A percentile compares a stretch with the other conserved stretches of the same genome.
Conservation (phyloP, 35 echinoderm and acorn worm genomes). For the Apostichopus californicus region DNA sequence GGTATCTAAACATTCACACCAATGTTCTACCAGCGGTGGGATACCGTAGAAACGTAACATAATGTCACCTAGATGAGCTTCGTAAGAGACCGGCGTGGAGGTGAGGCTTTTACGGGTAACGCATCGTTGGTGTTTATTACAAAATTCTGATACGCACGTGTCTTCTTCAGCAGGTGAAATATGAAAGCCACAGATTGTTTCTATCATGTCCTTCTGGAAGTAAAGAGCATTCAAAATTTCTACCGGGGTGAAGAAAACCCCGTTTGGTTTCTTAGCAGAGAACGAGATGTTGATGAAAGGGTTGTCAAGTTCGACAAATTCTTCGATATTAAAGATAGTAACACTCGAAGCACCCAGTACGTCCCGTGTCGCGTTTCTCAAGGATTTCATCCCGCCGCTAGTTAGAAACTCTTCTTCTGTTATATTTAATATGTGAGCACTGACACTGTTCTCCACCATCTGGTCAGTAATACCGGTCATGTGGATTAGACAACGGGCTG, state of each 20-base stretch:
- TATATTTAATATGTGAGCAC: constrained; percentile 63
- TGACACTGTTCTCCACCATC: constrained; percentile 80
- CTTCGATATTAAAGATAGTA: constrained; percentile 84
- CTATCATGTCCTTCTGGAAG: constrained; percentile 73
- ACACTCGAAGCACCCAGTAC: constrained; percentile 64
- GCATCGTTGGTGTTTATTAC: constrained; percentile 64
- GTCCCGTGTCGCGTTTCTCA: constrained; percentile 58
- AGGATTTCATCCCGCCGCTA: constrained; percentile 31
- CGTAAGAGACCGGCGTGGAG: constrained; percentile 25
- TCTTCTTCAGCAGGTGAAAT: constrained; percentile 83
- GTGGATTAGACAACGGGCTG: constrained; percentile 66
- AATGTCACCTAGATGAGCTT: constrained; percentile 42
- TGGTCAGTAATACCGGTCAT: constrained; percentile 64
- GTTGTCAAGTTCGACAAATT: constrained; percentile 44
- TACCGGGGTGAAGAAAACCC: constrained; percentile 64
- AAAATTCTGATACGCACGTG: constrained; percentile 69
- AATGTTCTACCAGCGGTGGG: constrained; percentile 69
- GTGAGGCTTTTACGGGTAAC: constrained; percentile 63
- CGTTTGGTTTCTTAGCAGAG: constrained; percentile 57
- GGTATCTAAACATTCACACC: constrained; percentile 76
- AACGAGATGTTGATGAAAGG: constrained; percentile 76
- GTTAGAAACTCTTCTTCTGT: constrained; percentile 72
- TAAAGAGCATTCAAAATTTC: constrained; percentile 78
- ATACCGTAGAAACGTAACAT: constrained; percentile 72
- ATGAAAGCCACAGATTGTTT: constrained; percentile 64